Base-by-base conservation (phyloP, 2,113 vertebrate genomes). In the Xenopus borealis region DNA sequence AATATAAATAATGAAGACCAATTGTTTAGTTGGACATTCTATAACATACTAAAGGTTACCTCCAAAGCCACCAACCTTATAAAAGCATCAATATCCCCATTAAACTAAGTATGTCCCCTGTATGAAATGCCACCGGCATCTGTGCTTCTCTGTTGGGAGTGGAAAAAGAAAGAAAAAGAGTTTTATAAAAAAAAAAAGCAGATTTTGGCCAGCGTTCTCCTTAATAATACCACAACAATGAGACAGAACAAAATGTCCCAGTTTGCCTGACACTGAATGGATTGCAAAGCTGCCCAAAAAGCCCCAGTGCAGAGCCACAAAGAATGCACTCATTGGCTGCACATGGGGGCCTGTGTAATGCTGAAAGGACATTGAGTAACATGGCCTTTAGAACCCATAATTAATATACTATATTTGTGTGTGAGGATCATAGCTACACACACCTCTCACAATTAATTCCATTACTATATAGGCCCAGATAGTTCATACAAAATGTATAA, bases 211-310 rank as follows among this genome's bases (percentile, higher is more conserved):
- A 17, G 44, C 16, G 47, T 52, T 30, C 40, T n/a, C 57, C 45
- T 62, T 44, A 62, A 75, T 69, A 59, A 62, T 62, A 62, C 52
- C 52, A 66, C 65, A 75, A 75, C 65, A 75, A 75, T 52, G 66
- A 62, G 61, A 27, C 45, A 9, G 73, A 52, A 75, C 73, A 75
- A 53, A 75, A 75, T 75, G 73, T 75, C 45, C 72, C 65, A 19
- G 72, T 69, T 52, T 23, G 19, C 53, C 55, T 75, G 20, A 68
- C 66, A 61, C 65, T 52, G 57, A 62, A 52, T 69, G 65, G 62
- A 46, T 27, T 75, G 27, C n/a, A 69, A 33, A 12, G 58, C 73
- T 69, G 45, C 66, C 57, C 65, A 75, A 16, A 55, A 19, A 67
- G 61, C 53, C 17, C 53, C 17, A 59, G 44, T 61, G 53, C 52